These are phyloP conservation scores for Sardina pilchardus DNA, from an alignment of 2,113 vertebrate species.

Conservation along the genomic window DNA sequence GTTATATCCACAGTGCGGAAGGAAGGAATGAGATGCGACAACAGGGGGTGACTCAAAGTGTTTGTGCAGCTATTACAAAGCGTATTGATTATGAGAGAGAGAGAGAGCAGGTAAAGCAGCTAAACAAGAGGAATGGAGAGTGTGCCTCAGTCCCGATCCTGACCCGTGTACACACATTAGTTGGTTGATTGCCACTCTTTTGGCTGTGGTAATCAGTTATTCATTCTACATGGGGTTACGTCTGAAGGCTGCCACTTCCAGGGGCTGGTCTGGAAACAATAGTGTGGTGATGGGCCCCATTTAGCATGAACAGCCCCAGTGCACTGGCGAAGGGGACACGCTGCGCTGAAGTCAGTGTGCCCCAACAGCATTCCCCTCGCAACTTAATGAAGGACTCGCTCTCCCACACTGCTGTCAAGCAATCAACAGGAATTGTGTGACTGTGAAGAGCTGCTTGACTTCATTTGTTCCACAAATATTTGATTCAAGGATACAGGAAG, in stretches of 20 bases:
- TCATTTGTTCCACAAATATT: not conserved
- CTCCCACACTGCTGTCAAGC: conserved; percentile 22
- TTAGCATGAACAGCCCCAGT: conserved; percentile 26
- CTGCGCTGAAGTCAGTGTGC: conserved; percentile 51
- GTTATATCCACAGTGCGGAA: conserved; percentile 38
- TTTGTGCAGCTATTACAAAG: conserved; percentile 36
- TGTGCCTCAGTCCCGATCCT: not conserved
- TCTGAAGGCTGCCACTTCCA: conserved; percentile 11
- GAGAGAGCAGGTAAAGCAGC: not conserved
- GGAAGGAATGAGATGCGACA: conserved; percentile 46
- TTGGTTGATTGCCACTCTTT: conserved; percentile 30
- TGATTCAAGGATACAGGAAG: not conserved
- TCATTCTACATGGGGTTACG: conserved; percentile 22
- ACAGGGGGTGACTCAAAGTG: conserved; percentile 24
- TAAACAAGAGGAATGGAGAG: not conserved
- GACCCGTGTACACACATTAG: conserved; percentile 25
- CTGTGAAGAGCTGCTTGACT: not conserved
- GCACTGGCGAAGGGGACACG: conserved; percentile 22
- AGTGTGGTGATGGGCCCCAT: conserved; percentile 34
- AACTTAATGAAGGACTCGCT: conserved; percentile 46
- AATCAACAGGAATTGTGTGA: conserved; percentile 42
- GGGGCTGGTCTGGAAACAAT: conserved; percentile 31
- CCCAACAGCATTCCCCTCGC: conserved; percentile 36
- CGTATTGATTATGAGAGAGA: not conserved
- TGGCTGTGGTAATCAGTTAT: conserved; percentile 27